A percentile compares a stretch with the other conserved stretches of the same genome.
These are phyloP conservation scores for Rhodinocichla rosea DNA, from an alignment of 2,113 vertebrate genomes.

Conservation along the genomic window DNA sequence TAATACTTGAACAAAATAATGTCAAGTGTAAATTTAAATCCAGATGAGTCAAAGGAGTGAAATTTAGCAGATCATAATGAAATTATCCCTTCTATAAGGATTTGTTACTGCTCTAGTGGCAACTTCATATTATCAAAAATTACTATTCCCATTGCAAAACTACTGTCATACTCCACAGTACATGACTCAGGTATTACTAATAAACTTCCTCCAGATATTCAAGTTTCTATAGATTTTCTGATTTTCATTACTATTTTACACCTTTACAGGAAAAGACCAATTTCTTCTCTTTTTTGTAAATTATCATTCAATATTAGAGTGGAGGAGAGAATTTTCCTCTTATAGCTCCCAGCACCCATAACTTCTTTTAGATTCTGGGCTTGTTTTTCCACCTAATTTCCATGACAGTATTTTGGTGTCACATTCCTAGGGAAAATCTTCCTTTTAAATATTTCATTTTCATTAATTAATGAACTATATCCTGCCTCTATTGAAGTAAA, in stretches of 20 bases:
- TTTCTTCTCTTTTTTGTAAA: background rate
- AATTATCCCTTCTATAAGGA: background rate
- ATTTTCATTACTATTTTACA: background rate
- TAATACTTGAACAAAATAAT: background rate
- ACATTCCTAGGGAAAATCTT: background rate
- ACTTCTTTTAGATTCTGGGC: background rate
- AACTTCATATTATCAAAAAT: background rate
- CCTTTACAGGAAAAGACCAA: background rate
- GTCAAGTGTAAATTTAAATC: background rate
- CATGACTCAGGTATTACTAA: background rate
- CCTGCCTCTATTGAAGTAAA: background rate
- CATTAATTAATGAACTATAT: background rate
- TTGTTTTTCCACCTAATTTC: background rate
- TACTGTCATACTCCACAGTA: background rate
- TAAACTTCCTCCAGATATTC: background rate
- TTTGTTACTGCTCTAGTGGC: background rate
- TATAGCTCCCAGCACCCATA: background rate
- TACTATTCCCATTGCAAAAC: background rate
- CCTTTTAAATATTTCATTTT: background rate
- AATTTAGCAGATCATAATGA: background rate
- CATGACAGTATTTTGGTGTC: background rate
- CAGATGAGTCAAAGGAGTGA: background rate
- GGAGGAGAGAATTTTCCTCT: background rate
- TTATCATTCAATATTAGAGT: background rate
- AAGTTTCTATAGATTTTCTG: background rate